Conservation (phyloP, 37 sponge, comb jelly and placozoan species). For the Halisarca cf. caerulea region DNA sequence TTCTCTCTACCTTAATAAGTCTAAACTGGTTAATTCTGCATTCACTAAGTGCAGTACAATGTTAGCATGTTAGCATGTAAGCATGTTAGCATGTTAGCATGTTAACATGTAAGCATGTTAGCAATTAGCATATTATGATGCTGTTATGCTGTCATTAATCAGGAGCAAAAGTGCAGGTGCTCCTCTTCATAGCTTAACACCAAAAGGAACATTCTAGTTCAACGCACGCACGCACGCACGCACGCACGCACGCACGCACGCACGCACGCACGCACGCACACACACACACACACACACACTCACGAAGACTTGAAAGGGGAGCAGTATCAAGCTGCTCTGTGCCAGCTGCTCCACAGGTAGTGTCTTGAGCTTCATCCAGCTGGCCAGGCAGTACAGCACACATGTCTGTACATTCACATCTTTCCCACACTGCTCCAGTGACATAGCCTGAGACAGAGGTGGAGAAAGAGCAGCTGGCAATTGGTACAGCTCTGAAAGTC, state of each 20-base stretch:
- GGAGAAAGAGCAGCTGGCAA: neutral
- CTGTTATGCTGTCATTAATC: neutral
- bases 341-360: conserved; percentile 68
- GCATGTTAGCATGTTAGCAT: too few species aligned
- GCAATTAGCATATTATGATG: neutral
- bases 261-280: neutral
- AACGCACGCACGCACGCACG: too few species aligned
- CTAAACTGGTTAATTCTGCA: too few species aligned
- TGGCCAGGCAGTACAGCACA: conserved; percentile 63
- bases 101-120: too few species aligned
- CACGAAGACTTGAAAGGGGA: conserved; percentile 72
- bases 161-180: neutral
- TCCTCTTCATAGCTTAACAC: neutral
- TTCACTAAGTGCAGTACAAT: too few species aligned
- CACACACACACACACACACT: conserved; percentile 6
- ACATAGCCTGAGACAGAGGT: neutral
- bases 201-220: too few species aligned
- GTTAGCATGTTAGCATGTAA: too few species aligned
- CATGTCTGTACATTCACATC: conserved; percentile 26
- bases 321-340: conserved; percentile 42
- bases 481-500: too few species aligned
- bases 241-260: too few species aligned
- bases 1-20: too few species aligned
- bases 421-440: neutral
- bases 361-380: conserved; percentile 68